Percentiles rank a stretch among this genome's conserved stretches.
phyloP scores from a whole-genome alignment of 1,140 invertebrate genomes.

The Prorops nasuta region DNA sequence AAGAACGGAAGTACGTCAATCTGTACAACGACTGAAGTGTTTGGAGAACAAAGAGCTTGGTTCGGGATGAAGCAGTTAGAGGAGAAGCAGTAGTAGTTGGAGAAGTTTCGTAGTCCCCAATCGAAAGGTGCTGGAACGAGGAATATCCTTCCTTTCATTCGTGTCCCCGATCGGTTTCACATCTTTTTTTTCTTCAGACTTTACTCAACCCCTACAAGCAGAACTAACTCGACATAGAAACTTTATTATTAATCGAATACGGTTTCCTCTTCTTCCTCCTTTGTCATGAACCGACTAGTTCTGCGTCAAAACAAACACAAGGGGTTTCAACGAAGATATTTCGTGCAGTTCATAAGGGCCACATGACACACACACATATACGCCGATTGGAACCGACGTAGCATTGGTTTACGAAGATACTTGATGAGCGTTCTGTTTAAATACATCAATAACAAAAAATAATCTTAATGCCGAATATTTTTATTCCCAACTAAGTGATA shows the following conservation, averaged over 20 bases:
- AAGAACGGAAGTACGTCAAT: too few species aligned
- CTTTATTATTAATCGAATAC: slow-evolving; percentile 28
- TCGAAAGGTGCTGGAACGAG: slow-evolving; percentile 8
- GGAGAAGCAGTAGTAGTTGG: not conserved
- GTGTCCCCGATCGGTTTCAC: slow-evolving; percentile 9
- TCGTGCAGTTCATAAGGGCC: too few species aligned
- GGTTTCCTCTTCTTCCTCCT: slow-evolving; percentile 3
- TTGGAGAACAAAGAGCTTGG: slow-evolving; percentile 20
- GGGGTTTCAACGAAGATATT: too few species aligned
- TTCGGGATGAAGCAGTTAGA: slow-evolving; percentile 4
- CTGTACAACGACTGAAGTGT: slow-evolving; percentile 6
- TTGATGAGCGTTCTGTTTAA: too few species aligned
- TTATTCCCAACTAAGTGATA: too few species aligned
- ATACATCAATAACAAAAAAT: too few species aligned
- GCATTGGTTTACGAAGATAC: too few species aligned
- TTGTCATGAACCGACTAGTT: too few species aligned
- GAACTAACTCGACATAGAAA: slow-evolving; percentile 5
- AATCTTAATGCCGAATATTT: too few species aligned
- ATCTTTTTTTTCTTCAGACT: not conserved
- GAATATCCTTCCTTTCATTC: slow-evolving; percentile 11
- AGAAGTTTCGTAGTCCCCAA: slow-evolving; percentile 10
- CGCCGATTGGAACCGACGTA: too few species aligned
- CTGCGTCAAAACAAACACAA: too few species aligned
- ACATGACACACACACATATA: too few species aligned
- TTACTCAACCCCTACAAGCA: slow-evolving; percentile 1